Conservation (phyloP, 1,140 invertebrate species). For the Drosophila sulfurigaster region DNA sequence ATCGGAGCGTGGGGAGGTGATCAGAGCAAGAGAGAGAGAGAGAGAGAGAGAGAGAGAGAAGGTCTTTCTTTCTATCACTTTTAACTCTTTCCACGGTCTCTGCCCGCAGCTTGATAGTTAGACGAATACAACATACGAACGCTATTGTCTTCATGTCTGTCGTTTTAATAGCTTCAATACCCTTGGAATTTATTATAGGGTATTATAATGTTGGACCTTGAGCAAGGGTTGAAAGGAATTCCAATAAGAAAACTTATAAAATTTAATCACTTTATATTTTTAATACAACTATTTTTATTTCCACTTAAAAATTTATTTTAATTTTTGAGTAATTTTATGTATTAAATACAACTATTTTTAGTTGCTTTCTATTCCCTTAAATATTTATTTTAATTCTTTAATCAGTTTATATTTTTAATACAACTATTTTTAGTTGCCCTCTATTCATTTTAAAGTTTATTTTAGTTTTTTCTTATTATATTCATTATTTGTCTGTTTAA, state of each 20-base stretch:
- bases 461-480: no score
- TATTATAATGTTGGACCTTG: background rate
- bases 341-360: background rate
- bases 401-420: no score
- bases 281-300: no score
- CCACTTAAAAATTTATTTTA: no score
- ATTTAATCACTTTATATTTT: no score
- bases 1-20: background rate
- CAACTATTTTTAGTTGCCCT: background rate
- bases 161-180: background rate
- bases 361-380: no score
- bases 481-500: no score
- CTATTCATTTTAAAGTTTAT: no score
- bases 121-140: background rate
- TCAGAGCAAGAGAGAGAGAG: background rate
- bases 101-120: conserved; percentile 50
- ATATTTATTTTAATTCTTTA: no score
- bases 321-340: background rate
- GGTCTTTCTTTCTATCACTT: conserved; percentile 7
- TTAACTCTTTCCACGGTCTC: conserved; percentile 23
- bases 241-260: no score
- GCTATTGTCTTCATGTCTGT: conserved; percentile 1
- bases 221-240: no score
- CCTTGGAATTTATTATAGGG: conserved; percentile 1
- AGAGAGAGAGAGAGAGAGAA: no score